Conservation (phyloP, 2,888 invertebrate genomes). For the Hylaea fasciaria region DNA sequence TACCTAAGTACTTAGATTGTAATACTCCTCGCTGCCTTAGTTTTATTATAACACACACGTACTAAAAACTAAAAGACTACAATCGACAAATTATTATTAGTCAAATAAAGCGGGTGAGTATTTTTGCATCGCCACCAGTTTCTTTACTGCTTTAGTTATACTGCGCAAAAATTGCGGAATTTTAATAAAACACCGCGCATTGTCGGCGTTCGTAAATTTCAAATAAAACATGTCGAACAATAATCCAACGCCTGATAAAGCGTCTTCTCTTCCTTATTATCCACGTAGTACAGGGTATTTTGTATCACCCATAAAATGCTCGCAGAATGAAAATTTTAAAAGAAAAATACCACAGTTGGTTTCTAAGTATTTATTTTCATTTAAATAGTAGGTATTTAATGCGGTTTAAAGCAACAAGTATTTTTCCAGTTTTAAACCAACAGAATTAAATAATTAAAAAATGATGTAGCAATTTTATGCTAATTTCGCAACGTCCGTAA, state of each 20-base stretch:
- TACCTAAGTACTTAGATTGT: too few relatives aligned
- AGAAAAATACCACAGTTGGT: too few relatives aligned
- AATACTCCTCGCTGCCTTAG: too few relatives aligned
- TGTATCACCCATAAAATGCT: constrained; percentile 28
- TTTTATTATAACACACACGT: too few relatives aligned
- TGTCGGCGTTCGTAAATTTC: constrained; percentile 54
- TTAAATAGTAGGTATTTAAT: too few relatives aligned
- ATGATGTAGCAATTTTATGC: too few relatives aligned
- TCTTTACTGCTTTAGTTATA: constrained; percentile 18
- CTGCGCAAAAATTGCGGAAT: constrained; percentile 43
- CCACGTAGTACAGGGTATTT: constrained; percentile 16
- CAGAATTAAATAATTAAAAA: too few relatives aligned
- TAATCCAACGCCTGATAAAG: constrained; percentile 36
- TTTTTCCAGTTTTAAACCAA: too few relatives aligned
- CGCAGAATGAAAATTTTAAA: constrained; percentile 29
- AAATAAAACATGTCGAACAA: constrained; percentile 63
- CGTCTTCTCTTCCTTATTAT: constrained; percentile 40
- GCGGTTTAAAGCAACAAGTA: too few relatives aligned
- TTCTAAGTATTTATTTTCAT: too few relatives aligned
- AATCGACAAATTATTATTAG: too few relatives aligned
- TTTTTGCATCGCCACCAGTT: neutral
- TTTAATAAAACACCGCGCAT: constrained; percentile 65
- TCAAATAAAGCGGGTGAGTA: too few relatives aligned
- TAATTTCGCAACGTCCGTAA: constrained; percentile 2
- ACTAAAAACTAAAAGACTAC: neutral